A percentile compares a stretch with the other conserved stretches of the same genome.
These are phyloP conservation scores for Columba janthina DNA, from an alignment of 2,113 vertebrate genomes.

Conservation along the genomic window DNA sequence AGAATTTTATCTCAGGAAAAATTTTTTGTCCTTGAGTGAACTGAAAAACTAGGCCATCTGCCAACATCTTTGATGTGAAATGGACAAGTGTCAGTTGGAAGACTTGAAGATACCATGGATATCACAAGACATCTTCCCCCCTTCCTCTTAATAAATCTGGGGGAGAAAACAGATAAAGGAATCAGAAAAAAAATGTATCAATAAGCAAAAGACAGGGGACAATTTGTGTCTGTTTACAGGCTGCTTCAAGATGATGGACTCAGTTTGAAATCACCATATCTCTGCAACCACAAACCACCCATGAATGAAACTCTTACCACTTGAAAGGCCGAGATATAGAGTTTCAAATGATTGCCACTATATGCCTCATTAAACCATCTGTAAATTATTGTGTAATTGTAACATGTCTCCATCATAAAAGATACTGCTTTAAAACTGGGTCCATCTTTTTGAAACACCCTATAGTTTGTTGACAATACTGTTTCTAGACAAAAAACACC, in stretches of 20 bases:
- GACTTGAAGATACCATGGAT: background rate
- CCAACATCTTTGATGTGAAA: background rate
- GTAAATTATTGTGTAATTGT: too few relatives aligned
- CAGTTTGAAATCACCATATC: too few relatives aligned
- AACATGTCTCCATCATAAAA: too few relatives aligned
- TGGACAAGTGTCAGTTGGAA: background rate
- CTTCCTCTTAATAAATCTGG: background rate
- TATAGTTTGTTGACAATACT: background rate
- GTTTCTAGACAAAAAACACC: background rate
- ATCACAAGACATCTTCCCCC: rapidly evolving
- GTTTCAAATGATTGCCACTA: too few relatives aligned
- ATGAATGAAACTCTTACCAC: too few relatives aligned
- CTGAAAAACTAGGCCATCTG: background rate
- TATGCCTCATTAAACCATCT: too few relatives aligned
- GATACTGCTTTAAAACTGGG: too few relatives aligned
- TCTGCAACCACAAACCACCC: too few relatives aligned
- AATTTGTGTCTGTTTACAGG: background rate
- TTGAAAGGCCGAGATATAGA: too few relatives aligned
- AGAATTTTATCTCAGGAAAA: background rate
- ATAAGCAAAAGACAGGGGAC: background rate
- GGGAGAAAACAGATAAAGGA: background rate
- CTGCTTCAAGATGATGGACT: too few relatives aligned
- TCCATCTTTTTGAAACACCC: too few relatives aligned
- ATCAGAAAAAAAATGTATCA: background rate
- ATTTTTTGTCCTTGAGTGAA: background rate